Evolutionary conservation across 2,888 invertebrate species (phyloP).

Genomic region (Agonum fuliginosum): DNA sequence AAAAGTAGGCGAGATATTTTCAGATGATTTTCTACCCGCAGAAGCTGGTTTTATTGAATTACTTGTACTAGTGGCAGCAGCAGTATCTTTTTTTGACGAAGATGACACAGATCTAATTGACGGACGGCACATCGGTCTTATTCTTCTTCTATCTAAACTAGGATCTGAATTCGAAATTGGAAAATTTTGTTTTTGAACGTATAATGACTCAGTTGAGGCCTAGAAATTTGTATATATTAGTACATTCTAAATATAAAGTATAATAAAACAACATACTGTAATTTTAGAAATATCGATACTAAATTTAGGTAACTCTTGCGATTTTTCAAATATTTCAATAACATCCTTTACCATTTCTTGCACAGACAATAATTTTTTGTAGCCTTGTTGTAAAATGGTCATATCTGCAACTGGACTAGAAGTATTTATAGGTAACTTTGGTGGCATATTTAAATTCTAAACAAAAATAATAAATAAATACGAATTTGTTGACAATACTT

Average conservation of each 20-base stretch:
- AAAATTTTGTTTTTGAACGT: background rate
- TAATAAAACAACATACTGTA: background rate
- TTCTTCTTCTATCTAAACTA: background rate
- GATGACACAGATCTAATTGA: background rate
- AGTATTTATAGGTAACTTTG: background rate
- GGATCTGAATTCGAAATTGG: background rate
- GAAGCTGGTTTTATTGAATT: background rate
- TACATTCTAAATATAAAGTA: background rate
- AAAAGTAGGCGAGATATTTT: background rate
- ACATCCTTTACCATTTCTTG: slow-evolving; percentile 16
- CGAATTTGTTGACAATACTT: background rate
- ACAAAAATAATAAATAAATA: background rate
- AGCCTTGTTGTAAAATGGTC: background rate
- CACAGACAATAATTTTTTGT: background rate
- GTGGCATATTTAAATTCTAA: background rate
- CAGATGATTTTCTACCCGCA: background rate
- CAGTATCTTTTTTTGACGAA: background rate
- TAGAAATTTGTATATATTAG: background rate
- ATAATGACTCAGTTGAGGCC: background rate
- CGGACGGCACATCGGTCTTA: background rate
- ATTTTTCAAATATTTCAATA: background rate
- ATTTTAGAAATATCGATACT: background rate
- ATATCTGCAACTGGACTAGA: background rate
- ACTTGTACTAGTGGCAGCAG: background rate
- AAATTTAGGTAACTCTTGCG: background rate